These are phyloP conservation scores for Amphiura filiformis DNA, from an alignment of 35 echinoderm and acorn worm species.

Conservation along the genomic window DNA sequence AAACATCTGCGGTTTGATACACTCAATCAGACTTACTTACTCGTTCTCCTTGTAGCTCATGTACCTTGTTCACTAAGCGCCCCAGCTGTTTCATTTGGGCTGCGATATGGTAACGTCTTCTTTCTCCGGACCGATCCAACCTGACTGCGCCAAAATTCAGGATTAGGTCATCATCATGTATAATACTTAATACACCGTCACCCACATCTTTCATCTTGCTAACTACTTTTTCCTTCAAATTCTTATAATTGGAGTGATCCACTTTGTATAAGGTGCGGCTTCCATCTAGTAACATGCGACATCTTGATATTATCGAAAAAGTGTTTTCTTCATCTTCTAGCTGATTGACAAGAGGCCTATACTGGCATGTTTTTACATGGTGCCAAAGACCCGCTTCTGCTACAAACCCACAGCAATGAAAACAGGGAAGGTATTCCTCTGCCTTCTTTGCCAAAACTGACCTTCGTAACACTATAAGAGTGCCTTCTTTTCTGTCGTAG, in stretches of 20 bases:
- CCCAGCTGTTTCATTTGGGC: conserved; percentile 1
- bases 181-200: background rate
- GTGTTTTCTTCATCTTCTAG: conserved; percentile 24
- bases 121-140: background rate
- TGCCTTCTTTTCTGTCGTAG: conserved; percentile 21
- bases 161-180: background rate
- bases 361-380: conserved; percentile 16
- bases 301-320: background rate
- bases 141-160: background rate
- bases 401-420: conserved; percentile 30
- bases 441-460: background rate
- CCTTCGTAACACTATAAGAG: conserved; percentile 13
- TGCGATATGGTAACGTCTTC: background rate
- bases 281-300: conserved; percentile 15
- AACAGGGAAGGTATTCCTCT: conserved; percentile 36
- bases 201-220: background rate
- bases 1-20: conserved; percentile 18
- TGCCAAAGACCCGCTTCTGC: background rate
- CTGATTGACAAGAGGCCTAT: conserved; percentile 3
- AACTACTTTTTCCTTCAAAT: background rate
- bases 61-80: background rate
- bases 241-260: background rate
- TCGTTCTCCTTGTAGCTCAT: background rate
- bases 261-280: background rate
- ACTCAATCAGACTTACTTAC: background rate